phyloP scores from a whole-genome alignment of 92 coral and sea anemone genomes.

The Bergia puertoricense region DNA sequence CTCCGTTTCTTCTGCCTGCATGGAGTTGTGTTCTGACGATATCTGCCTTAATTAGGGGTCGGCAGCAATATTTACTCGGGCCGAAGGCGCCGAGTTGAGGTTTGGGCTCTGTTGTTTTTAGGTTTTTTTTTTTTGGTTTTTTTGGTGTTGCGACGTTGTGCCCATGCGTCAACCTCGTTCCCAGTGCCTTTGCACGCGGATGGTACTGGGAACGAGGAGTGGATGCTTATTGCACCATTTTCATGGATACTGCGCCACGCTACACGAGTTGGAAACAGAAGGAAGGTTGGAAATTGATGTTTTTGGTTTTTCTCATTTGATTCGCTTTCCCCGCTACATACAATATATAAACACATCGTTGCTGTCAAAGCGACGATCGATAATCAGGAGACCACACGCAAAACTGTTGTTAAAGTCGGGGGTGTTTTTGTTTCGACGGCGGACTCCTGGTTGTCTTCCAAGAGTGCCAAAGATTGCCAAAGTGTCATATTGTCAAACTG shows the following conservation, averaged over 20 bases:
- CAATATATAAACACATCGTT: constrained; percentile 15
- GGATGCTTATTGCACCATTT: constrained; percentile 17
- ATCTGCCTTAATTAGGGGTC: no score
- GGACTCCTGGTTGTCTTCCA: not conserved
- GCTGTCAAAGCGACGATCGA: constrained; percentile 29
- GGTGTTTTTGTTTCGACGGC: constrained; percentile 1
- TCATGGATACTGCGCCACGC: constrained; percentile 23
- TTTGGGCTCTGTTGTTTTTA: not conserved
- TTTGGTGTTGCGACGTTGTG: constrained; percentile 20
- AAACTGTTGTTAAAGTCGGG: constrained; percentile 25
- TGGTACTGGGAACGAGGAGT: constrained; percentile 19
- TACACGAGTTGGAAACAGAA: constrained; percentile 13
- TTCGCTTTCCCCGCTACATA: constrained; percentile 14
- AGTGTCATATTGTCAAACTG: constrained; percentile 20
- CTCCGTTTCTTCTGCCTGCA: no score
- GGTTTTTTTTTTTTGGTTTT: not conserved
- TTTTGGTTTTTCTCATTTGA: constrained; percentile 4
- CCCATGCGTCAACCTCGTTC: constrained; percentile 20
- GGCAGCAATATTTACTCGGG: not conserved
- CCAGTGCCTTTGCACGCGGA: constrained; percentile 21
- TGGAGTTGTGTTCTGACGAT: no score
- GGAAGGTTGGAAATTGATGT: constrained; percentile 5
- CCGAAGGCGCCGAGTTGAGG: no score
- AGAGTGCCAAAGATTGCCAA: constrained; percentile 15
- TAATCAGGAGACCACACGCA: constrained; percentile 5